These are phyloP conservation scores for Cephus rjabovi DNA, from an alignment of 2,888 invertebrate genomes.

Conservation along the genomic window DNA sequence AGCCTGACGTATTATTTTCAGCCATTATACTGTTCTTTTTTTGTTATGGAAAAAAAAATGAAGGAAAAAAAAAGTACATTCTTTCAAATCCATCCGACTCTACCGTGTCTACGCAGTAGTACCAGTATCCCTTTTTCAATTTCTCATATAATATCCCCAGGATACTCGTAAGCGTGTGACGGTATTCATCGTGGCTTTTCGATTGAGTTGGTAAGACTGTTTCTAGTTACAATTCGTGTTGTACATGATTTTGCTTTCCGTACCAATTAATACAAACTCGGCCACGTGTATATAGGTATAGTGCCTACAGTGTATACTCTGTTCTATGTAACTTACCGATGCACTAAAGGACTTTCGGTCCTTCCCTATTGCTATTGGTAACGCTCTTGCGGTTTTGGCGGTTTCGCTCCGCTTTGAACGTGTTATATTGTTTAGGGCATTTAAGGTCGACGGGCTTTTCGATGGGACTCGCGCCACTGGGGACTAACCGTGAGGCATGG, in stretches of 20 bases:
- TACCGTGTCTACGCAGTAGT: neutral
- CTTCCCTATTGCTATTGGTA: neutral
- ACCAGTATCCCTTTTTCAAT: neutral
- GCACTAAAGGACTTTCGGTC: neutral
- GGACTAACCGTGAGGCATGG: conserved; percentile 22
- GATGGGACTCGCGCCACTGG: conserved; percentile 18
- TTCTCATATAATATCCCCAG: neutral
- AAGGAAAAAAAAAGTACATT: neutral
- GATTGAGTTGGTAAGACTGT: neutral
- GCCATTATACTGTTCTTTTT: conserved; percentile 35
- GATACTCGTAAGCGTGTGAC: neutral
- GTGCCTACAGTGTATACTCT: neutral
- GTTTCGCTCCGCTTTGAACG: conserved; percentile 4
- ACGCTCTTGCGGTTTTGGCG: neutral
- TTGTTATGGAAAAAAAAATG: neutral
- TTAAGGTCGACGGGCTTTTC: conserved; percentile 22
- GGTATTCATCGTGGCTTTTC: neutral
- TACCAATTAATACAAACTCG: neutral
- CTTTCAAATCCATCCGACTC: neutral
- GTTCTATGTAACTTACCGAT: neutral
- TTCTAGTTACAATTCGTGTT: neutral
- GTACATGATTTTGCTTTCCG: neutral
- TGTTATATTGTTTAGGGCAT: conserved; percentile 31
- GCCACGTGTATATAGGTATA: neutral
- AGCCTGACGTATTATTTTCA: conserved; percentile 53